These are phyloP conservation scores for Paracyclopina nana DNA, from an alignment of 1,140 invertebrate species.

Conservation along the genomic window DNA sequence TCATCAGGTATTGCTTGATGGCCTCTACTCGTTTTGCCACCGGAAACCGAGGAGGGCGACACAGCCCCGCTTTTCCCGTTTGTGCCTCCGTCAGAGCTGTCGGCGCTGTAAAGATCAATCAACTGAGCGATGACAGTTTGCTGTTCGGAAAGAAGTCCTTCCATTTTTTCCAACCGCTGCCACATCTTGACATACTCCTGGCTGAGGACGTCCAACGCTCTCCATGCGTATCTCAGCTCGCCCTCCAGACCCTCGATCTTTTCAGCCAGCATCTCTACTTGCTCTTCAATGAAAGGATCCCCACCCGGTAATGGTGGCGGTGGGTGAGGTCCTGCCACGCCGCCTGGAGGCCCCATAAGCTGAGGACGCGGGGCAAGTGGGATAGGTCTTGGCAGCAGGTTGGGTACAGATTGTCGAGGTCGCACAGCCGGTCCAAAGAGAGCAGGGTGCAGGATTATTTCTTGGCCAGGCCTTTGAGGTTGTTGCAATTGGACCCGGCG, in stretches of 20 bases:
- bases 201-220: constrained; percentile 65
- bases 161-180: constrained; percentile 73
- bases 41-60: neutral
- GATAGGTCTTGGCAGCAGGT: neutral
- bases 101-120: constrained; percentile 45
- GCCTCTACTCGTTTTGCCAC: constrained; percentile 23
- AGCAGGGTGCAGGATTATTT: neutral
- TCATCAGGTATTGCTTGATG: constrained; percentile 49
- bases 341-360: neutral
- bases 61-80: constrained; percentile 3
- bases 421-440: neutral
- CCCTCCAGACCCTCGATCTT: constrained; percentile 65
- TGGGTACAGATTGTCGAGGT: neutral
- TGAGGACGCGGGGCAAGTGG: neutral
- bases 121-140: constrained; percentile 73
- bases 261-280: constrained; percentile 68
- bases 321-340: neutral
- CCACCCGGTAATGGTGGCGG: constrained; percentile 14
- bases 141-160: constrained; percentile 65
- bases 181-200: constrained; percentile 85
- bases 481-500: too few relatives aligned
- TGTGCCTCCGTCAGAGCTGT: constrained; percentile 11
- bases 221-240: constrained; percentile 73
- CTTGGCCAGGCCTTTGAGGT: neutral
- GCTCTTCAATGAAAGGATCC: constrained; percentile 43